Base-by-base conservation (phyloP, 2,113 vertebrate species). In the Falco punctatus region DNA sequence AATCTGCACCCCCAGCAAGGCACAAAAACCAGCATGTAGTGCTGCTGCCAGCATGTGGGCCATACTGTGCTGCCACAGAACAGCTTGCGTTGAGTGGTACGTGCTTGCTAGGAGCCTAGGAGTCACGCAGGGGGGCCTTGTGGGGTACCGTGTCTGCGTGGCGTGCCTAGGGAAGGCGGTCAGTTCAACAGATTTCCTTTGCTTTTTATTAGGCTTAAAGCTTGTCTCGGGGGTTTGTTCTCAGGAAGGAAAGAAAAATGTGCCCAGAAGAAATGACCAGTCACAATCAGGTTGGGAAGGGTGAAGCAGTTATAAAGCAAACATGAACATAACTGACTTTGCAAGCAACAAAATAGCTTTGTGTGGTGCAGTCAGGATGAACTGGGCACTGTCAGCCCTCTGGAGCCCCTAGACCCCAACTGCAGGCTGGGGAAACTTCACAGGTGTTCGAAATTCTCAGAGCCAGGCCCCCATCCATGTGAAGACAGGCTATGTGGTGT, bases 211-310 rank as follows among this genome's bases (percentile, higher is more conserved):
- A 73, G 64, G 69, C 15, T 88, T 65, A 86, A 86, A 97, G 65
- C 96, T 74, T 78, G 77, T 22, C 92, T 78, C 2, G 1, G 32
- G 77, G 90, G 69, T 13, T 81, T 89, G 92, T 91, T 94, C 81
- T 91, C 69, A 91, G 93, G 83, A 94, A 94, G 80, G 62, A 21
- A 20, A 83, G 83, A 95, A 95, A 94, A 88, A 88, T 27, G 58
- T 81, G 86, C 93, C 95, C 89, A 21, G 82, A 27, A 86, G 95
- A 72, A 32, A n/a, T 22, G 64, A 38, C 38, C 38, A 51, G 65
- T 32, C 51, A 5, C 2, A 51, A 35, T 18, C 33, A n/a, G 85
- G 94, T 54, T 62, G 65, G 70, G 70, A 75, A 96, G 91, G 88
- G 82, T 1, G 14, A 92, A 83, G 86, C 77, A 35, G 55, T 11